Percentiles rank a stretch among this genome's conserved stretches.
Evolutionary conservation across 2,797 vertebrate genomes (phyloP).

Genomic region (Leucoraja ocellata): DNA sequence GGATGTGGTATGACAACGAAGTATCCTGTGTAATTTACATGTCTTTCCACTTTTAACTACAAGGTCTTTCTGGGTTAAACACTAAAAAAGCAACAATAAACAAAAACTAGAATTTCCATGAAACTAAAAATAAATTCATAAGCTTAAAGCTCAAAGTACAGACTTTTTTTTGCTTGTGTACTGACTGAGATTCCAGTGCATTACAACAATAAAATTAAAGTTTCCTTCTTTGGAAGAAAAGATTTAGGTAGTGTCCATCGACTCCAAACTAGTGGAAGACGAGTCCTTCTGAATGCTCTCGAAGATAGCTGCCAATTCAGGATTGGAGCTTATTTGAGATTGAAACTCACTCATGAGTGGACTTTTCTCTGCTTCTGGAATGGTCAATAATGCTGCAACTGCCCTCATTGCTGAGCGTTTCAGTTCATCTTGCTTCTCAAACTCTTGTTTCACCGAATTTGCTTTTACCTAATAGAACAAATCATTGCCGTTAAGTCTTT

Average conservation of each 20-base stretch:
- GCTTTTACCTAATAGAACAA: constrained; percentile 77
- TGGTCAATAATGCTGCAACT: constrained; percentile 87
- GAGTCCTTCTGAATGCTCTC: constrained; percentile 99
- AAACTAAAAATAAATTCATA: constrained; percentile 70
- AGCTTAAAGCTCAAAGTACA: constrained; percentile 69
- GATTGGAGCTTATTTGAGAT: constrained; percentile 96
- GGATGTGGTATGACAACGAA: constrained; percentile 18
- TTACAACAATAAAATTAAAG: constrained; percentile 67
- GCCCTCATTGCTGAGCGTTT: constrained; percentile 96
- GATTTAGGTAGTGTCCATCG: constrained; percentile 97
- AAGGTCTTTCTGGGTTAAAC: constrained; percentile 66
- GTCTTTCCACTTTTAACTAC: constrained; percentile 27
- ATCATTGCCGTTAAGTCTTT: neutral
- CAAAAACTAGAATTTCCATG: constrained; percentile 56
- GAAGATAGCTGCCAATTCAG: constrained; percentile 96
- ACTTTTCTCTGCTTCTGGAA: constrained; percentile 96
- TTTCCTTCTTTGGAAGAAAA: constrained; percentile 59
- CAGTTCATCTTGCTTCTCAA: constrained; percentile 97
- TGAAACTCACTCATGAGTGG: constrained; percentile 98
- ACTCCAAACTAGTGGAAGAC: constrained; percentile 92
- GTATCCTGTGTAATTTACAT: constrained; percentile 31
- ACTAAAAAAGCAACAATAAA: constrained; percentile 71
- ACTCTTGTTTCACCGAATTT: constrained; percentile 97
- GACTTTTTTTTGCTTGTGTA: constrained; percentile 60
- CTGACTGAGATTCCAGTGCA: constrained; percentile 88